Conservation (phyloP, 1,140 invertebrate species). For the Drosophila carrolli region DNA sequence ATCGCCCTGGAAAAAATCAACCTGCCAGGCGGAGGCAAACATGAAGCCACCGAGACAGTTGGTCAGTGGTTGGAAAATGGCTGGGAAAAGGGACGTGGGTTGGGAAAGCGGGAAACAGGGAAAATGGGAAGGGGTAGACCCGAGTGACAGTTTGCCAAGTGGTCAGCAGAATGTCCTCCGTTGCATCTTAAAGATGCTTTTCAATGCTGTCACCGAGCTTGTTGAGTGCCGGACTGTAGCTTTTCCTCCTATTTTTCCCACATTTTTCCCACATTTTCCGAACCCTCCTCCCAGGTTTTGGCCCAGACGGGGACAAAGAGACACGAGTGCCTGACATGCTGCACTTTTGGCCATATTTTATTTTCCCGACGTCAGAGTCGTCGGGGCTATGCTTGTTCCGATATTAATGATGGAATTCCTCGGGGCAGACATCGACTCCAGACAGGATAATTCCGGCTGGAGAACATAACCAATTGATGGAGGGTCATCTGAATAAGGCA, state of each 20-base stretch:
- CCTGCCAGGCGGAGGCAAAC: constrained; percentile 45
- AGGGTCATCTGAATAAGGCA: constrained; percentile 10
- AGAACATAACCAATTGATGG: constrained; percentile 36
- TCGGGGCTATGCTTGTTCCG: constrained; percentile 22
- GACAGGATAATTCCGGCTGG: constrained; percentile 32
- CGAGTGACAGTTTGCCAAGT: constrained; percentile 44
- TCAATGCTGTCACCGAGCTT: constrained; percentile 32
- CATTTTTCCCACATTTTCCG: constrained; percentile 4
- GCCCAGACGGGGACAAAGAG: neutral
- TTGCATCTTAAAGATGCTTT: constrained; percentile 44
- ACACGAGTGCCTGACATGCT: constrained; percentile 51
- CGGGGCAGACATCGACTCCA: constrained; percentile 14
- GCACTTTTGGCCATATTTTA: constrained; percentile 72
- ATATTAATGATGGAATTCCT: constrained; percentile 61
- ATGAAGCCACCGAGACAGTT: constrained; percentile 4
- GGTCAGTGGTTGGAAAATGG: constrained; percentile 6
- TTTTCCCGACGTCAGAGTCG: constrained; percentile 40
- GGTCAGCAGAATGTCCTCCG: constrained; percentile 24
- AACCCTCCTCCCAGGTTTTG: too few relatives aligned
- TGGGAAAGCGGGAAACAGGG: too few relatives aligned
- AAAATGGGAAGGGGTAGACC: constrained; percentile 8
- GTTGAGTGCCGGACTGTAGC: constrained; percentile 27
- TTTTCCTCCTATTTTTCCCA: constrained; percentile 1
- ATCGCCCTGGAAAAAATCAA: constrained; percentile 48
- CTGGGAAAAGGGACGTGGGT: neutral